These are phyloP conservation scores for Melikaiella ostensackeni DNA, from an alignment of 2,888 invertebrate species.

Conservation along the genomic window DNA sequence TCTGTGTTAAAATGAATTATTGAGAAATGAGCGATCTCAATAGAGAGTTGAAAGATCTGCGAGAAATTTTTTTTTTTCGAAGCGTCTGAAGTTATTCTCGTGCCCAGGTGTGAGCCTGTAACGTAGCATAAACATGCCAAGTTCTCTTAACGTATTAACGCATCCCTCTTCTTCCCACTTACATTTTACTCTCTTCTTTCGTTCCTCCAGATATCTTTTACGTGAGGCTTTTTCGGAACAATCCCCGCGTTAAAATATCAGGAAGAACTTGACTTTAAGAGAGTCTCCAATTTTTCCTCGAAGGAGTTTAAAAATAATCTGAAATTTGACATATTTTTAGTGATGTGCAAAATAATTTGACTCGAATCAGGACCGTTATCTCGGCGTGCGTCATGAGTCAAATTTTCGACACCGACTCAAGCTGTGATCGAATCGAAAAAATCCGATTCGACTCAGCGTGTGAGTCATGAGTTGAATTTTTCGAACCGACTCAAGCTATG, in stretches of 20 bases:
- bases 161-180: conserved; percentile 5
- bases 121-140: conserved; percentile 68
- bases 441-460: too few species aligned
- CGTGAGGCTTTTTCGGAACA: conserved; percentile 8
- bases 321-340: background rate
- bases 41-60: conserved; percentile 21
- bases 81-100: conserved; percentile 68
- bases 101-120: conserved; percentile 74
- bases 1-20: background rate
- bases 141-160: conserved; percentile 45
- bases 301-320: conserved; percentile 1
- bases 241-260: conserved; percentile 9
- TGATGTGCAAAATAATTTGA: too few species aligned
- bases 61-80: conserved; percentile 42
- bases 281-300: conserved; percentile 11
- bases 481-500: too few species aligned
- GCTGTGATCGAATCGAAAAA: too few species aligned
- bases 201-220: conserved; percentile 41
- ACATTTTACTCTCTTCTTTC: conserved; percentile 41
- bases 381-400: too few species aligned
- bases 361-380: too few species aligned
- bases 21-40: background rate
- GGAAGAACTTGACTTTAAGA: conserved; percentile 28
- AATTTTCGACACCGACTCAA: too few species aligned
- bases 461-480: too few species aligned